These are phyloP conservation scores for Hylaeus anthracinus DNA, from an alignment of 1,140 invertebrate species.

Conservation along the genomic window DNA sequence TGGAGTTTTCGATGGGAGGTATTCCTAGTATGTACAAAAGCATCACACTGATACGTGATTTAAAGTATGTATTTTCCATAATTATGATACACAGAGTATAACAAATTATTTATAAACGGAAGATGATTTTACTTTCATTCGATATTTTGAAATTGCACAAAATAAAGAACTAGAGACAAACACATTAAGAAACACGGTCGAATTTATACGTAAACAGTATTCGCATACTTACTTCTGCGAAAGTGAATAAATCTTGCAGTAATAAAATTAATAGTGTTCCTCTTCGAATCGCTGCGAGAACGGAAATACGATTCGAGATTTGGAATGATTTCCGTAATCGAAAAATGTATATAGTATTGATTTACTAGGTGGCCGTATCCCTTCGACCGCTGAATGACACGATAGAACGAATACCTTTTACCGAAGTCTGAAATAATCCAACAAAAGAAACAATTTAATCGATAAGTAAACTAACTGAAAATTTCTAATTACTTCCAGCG, in stretches of 20 bases:
- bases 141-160: conserved; percentile 1
- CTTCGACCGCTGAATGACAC: conserved; percentile 90
- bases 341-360: conserved; percentile 34
- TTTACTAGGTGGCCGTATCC: conserved; percentile 82
- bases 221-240: conserved; percentile 10
- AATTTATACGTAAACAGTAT: conserved; percentile 6
- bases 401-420: conserved; percentile 92
- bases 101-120: conserved; percentile 28
- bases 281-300: not conserved
- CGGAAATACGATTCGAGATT: not conserved
- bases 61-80: conserved; percentile 2
- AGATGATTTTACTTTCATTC: conserved; percentile 17
- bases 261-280: not conserved
- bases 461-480: not conserved
- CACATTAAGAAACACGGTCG: conserved; percentile 12
- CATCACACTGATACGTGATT: not conserved
- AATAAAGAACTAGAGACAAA: conserved; percentile 11
- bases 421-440: conserved; percentile 87
- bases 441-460: conserved; percentile 33
- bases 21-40: conserved; percentile 1
- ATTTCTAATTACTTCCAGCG: not conserved
- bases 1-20: not conserved
- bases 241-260: not conserved
- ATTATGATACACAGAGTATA: not conserved
- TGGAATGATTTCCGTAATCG: not conserved